Conservation (phyloP, 2,113 vertebrate genomes). For the Hippocampus comes region DNA sequence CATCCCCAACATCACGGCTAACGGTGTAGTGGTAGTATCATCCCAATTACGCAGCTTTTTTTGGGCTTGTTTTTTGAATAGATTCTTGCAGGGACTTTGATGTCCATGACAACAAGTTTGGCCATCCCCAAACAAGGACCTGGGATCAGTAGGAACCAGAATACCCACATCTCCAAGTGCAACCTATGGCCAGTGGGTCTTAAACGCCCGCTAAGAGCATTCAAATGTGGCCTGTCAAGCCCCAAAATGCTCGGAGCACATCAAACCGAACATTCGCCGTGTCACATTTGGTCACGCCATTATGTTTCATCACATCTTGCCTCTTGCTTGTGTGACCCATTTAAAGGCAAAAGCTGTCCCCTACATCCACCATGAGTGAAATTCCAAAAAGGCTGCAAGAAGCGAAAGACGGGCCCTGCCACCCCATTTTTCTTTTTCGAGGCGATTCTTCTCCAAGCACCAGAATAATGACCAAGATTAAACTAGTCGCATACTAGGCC, state of each 20-base stretch:
- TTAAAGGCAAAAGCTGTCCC: slow-evolving; percentile 56
- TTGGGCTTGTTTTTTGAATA: background rate
- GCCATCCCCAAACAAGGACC: background rate
- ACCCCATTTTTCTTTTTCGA: background rate
- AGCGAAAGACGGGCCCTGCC: background rate
- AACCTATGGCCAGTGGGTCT: background rate
- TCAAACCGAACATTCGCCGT: background rate
- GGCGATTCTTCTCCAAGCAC: background rate
- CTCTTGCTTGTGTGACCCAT: slow-evolving; percentile 60
- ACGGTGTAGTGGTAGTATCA: background rate
- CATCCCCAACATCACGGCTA: background rate
- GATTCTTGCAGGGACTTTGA: background rate
- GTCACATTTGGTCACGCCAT: background rate
- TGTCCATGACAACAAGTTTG: background rate
- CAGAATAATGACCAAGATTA: background rate
- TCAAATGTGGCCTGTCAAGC: background rate
- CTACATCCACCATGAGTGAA: slow-evolving; percentile 25
- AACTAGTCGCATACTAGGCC: too few species aligned
- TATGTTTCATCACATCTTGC: background rate
- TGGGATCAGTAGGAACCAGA: background rate
- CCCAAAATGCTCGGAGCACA: background rate
- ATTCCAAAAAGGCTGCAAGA: background rate
- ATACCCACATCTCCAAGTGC: background rate
- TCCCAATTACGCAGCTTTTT: background rate
- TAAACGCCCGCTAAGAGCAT: background rate